Evolutionary conservation across 2,888 invertebrate species (phyloP).

Genomic region (Metalampra italica): DNA sequence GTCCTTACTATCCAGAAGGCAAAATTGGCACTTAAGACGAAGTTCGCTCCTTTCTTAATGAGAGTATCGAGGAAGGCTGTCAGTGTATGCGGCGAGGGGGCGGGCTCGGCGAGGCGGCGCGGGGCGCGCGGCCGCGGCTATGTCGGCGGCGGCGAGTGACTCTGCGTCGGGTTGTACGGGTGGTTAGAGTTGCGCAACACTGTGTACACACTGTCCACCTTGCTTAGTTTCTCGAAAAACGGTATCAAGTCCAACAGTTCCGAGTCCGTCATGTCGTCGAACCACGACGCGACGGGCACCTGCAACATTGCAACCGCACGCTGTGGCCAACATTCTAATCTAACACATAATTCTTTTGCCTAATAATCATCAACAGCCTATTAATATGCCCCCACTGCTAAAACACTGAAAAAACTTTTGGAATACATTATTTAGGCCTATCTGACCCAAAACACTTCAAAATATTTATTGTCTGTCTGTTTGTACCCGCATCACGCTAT

Average conservation of each 20-base stretch:
- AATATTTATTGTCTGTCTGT: too few relatives aligned
- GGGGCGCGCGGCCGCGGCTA: slow-evolving; percentile 40
- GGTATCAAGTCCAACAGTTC: slow-evolving; percentile 98
- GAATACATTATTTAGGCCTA: too few relatives aligned
- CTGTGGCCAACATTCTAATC: too few relatives aligned
- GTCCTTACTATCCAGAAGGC: slow-evolving; percentile 78
- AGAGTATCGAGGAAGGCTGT: slow-evolving; percentile 42
- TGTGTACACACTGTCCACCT: slow-evolving; percentile 97
- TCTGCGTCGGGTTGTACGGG: slow-evolving; percentile 82
- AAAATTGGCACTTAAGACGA: slow-evolving; percentile 78
- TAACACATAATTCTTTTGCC: too few relatives aligned
- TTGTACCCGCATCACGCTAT: too few relatives aligned
- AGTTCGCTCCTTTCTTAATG: slow-evolving; percentile 57
- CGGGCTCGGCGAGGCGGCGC: slow-evolving; percentile 1
- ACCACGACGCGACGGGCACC: slow-evolving; percentile 99
- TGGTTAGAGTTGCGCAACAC: slow-evolving; percentile 95
- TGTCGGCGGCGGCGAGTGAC: slow-evolving; percentile 56
- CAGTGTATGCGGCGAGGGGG: slow-evolving; percentile 19
- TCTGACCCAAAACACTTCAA: too few relatives aligned
- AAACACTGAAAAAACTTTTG: too few relatives aligned
- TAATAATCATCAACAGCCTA: too few relatives aligned
- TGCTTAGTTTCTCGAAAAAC: slow-evolving; percentile 97
- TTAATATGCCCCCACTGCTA: too few relatives aligned
- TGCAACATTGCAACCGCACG: slow-evolving; percentile 44
- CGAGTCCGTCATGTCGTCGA: slow-evolving; percentile 98